These are phyloP conservation scores for Toxonevra muliebris DNA, from an alignment of 2,888 invertebrate species.

Conservation along the genomic window DNA sequence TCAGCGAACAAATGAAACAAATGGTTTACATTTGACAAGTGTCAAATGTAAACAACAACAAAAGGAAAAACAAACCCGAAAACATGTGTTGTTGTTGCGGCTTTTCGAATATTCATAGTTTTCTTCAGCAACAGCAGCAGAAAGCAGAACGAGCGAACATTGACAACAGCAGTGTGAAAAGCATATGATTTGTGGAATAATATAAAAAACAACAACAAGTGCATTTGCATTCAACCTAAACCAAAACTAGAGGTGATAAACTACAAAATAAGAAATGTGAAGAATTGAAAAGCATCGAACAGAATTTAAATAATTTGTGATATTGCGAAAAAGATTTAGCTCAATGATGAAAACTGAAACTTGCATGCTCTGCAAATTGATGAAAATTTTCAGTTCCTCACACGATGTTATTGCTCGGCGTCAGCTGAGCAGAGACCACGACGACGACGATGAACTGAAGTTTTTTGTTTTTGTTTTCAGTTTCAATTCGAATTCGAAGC, in stretches of 20 bases:
- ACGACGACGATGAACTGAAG: conserved; percentile 10
- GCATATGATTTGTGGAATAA: neutral
- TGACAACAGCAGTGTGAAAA: neutral
- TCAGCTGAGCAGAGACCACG: conserved; percentile 15
- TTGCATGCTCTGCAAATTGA: no score
- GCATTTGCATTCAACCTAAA: neutral
- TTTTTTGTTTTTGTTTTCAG: conserved; percentile 27
- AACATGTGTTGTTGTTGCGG: conserved; percentile 35
- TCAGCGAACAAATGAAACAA: conserved; percentile 14
- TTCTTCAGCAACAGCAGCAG: conserved; percentile 12
- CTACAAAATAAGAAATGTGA: no score
- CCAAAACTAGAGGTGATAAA: no score
- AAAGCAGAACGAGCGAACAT: neutral
- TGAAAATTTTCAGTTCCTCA: no score
- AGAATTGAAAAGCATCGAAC: no score
- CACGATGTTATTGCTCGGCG: neutral
- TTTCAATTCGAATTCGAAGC: conserved; percentile 33
- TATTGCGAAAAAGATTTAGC: no score
- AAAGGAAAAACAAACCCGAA: conserved; percentile 34
- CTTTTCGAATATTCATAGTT: conserved; percentile 26
- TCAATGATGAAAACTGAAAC: no score
- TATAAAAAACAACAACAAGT: conserved; percentile 12
- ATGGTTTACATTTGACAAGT: conserved; percentile 37
- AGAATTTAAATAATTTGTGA: no score
- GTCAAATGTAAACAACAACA: conserved; percentile 51